A percentile compares a stretch with the other conserved stretches of the same genome.
Conservation (phyloP, 2,797 vertebrate genomes). For the Fundulus diaphanus region DNA sequence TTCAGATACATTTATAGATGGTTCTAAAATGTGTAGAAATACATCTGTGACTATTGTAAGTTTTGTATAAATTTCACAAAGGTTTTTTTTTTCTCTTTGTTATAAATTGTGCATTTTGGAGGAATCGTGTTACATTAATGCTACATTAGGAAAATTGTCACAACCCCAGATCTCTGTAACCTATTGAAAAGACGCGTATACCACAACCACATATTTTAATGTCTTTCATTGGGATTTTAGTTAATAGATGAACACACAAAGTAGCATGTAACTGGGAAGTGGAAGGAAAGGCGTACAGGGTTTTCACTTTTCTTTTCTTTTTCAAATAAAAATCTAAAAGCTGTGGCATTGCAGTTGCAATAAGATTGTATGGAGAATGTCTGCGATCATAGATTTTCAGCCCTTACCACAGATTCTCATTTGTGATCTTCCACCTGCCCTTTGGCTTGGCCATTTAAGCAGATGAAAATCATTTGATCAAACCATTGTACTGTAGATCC, state of each 20-base stretch:
- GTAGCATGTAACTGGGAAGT: not conserved
- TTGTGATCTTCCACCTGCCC: not conserved
- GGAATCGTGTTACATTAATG: not conserved
- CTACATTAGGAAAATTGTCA: not conserved
- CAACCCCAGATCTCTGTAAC: not conserved
- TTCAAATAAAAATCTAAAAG: not conserved
- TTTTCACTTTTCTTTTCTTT: too few relatives aligned
- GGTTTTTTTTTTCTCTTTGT: too few relatives aligned
- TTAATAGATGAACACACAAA: not conserved
- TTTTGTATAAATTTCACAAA: not conserved
- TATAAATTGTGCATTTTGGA: not conserved
- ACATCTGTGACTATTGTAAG: not conserved
- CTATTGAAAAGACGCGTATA: not conserved
- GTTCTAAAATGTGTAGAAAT: not conserved
- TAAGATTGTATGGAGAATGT: not conserved
- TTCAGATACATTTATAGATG: too few relatives aligned
- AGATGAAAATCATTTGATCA: not conserved
- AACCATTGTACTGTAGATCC: not conserved
- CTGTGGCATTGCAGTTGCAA: not conserved
- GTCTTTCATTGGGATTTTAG: not conserved
- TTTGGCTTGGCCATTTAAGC: not conserved
- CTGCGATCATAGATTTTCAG: not conserved
- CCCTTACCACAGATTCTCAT: not conserved
- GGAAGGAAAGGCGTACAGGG: not conserved
- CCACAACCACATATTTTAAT: not conserved